Conservation (phyloP, 2,797 vertebrate species). For the Sebastes reedi region DNA sequence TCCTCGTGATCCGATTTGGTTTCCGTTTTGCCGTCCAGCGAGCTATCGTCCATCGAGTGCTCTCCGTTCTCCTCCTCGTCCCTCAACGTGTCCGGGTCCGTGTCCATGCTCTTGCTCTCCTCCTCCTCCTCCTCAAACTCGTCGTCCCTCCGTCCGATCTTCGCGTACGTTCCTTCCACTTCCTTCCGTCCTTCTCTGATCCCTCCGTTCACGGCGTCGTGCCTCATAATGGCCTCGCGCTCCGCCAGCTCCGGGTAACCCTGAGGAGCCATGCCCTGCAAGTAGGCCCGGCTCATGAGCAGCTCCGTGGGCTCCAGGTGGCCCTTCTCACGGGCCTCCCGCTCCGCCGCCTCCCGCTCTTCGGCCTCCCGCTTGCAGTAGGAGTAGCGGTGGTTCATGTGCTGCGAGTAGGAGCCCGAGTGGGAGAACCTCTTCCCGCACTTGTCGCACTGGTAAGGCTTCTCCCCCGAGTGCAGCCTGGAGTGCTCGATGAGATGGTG, state of each 20-base stretch:
- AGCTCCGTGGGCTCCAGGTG: conserved; percentile 97
- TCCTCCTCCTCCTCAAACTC: conserved; percentile 99
- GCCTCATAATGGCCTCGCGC: conserved; percentile 86
- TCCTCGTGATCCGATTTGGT: conserved; percentile 99
- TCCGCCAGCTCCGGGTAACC: conserved; percentile 96
- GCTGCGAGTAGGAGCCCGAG: conserved; percentile 98
- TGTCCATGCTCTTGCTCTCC: conserved; percentile 99
- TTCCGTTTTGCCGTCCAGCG: conserved; percentile 98
- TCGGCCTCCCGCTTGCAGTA: conserved; percentile 99
- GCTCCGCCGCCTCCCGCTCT: conserved; percentile 95
- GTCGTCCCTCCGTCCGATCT: conserved; percentile 91
- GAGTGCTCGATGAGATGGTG: conserved; percentile 99
- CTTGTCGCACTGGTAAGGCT: conserved; percentile 98
- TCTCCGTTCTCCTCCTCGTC: conserved; percentile 97
- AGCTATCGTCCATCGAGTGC: conserved; percentile 99
- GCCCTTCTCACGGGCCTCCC: conserved; percentile 95
- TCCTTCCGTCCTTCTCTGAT: conserved; percentile 94
- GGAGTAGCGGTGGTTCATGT: conserved; percentile 99
- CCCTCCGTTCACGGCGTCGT: conserved; percentile 85
- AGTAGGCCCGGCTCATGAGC: conserved; percentile 96
- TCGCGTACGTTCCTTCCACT: conserved; percentile 90
- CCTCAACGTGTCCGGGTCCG: conserved; percentile 96
- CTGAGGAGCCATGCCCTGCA: conserved; percentile 95
- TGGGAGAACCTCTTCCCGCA: conserved; percentile 98
- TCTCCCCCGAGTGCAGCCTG: conserved; percentile 97